Base-by-base conservation (phyloP, 2,797 vertebrate species). In the Tinamus major region DNA sequence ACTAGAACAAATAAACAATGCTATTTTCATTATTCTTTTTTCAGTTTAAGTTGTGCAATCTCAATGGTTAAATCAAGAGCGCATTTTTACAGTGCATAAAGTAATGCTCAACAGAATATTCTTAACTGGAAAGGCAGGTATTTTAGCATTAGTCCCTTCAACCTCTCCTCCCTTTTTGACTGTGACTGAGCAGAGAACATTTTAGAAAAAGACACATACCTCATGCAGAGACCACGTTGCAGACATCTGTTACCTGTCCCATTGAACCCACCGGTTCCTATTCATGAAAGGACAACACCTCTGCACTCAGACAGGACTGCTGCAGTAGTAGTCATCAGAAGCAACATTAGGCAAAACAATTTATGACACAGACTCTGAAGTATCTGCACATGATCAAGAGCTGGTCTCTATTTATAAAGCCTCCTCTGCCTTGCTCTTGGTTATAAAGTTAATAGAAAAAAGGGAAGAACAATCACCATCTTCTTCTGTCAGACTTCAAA, bases 221-320 rank as follows among this genome's bases (percentile, higher is more conserved):
- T 79, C 76, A 87, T 17, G 8, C 92, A 92, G 92, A 94, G 53
- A 93, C 46, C 80, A 89, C 71, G 84, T 67, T 96, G 83, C 64
- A 95, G 53, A 72, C 80, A 95, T 95, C 77, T 93, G 81, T 89
- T 90, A 87, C 58, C 87, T 94, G 61, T 94, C 56, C 90, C 44
- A 14, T 8, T 77, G 78, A 96, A 86, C 68, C 53, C 39, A 39
- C 4, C 20, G 59, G 55, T 91, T 89, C 48, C 48, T 89, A 74
- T 92, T 74, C 51, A 37, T 64, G 33, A 88, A 64, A 67, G 39
- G 90, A 10, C 29, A 65, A 10, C 65, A 64, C n/a, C 42, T 86
- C 83, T 85, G 61, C 92, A 88, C 63, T 93, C 42, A 39, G n/a
- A 27, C 63, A 76, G n/a, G 31, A 19, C 33, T 96, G 24, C 63